A percentile compares a stretch with the other conserved stretches of the same genome.
phyloP scores from a whole-genome alignment of 2,113 vertebrate species.

The Gopherus flavomarginatus region DNA sequence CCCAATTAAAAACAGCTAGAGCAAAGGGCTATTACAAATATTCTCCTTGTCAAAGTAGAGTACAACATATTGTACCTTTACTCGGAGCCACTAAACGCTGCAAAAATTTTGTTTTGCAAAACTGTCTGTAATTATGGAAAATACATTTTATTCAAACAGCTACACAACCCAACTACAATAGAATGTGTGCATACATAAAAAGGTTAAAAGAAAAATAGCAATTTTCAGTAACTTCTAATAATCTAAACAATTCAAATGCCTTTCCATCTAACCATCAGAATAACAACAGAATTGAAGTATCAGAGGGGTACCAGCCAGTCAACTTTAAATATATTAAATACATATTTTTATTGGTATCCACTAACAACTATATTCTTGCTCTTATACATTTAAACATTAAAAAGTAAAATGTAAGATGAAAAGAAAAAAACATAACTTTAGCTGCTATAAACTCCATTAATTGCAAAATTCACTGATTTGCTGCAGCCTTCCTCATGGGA shows the following conservation, averaged over 20 bases:
- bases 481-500: background rate
- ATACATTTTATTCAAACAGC: conserved; percentile 24
- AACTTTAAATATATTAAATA: background rate
- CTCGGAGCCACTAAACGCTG: background rate
- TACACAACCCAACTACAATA: background rate
- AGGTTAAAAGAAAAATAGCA: background rate
- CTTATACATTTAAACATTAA: background rate
- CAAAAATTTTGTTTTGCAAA: conserved; percentile 52
- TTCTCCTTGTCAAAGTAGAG: background rate
- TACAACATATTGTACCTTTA: conserved; percentile 36
- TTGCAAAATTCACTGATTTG: background rate
- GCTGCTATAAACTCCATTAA: background rate
- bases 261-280: background rate
- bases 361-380: background rate
- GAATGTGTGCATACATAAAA: background rate
- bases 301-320: background rate
- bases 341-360: background rate
- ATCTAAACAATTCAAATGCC: background rate
- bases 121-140: background rate
- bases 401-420: background rate
- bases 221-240: background rate
- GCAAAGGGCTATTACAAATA: background rate
- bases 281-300: background rate
- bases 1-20: background rate
- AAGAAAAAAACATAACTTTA: background rate